Evolutionary conservation across 2,888 invertebrate genomes (phyloP).

Genomic region (Dichetophora obliterata): DNA sequence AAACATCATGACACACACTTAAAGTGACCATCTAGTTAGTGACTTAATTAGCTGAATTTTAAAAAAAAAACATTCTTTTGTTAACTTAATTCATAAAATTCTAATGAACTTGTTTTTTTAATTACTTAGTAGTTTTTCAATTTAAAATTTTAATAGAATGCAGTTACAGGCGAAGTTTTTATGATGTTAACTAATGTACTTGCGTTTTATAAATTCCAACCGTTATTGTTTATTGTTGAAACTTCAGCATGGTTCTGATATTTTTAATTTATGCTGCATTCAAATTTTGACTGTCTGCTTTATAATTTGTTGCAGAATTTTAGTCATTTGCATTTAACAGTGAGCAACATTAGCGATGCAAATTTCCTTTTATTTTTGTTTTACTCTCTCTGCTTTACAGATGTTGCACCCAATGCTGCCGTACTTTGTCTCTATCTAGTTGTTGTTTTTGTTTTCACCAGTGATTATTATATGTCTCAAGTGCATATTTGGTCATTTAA

Average conservation of each 20-base stretch:
- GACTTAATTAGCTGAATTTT: too few relatives aligned
- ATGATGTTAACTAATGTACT: neutral
- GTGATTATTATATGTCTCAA: conserved; percentile 32
- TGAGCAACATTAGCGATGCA: conserved; percentile 1
- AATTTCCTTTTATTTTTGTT: conserved; percentile 1
- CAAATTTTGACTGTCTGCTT: neutral
- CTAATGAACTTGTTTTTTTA: too few relatives aligned
- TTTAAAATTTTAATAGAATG: too few relatives aligned
- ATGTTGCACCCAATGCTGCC: neutral
- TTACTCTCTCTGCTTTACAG: neutral
- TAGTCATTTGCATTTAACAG: conserved; percentile 22
- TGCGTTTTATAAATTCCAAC: neutral
- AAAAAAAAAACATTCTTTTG: too few relatives aligned
- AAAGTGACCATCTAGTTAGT: too few relatives aligned
- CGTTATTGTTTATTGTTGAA: neutral
- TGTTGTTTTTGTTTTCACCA: neutral
- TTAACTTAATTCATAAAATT: too few relatives aligned
- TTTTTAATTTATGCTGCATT: neutral
- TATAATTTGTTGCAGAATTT: conserved; percentile 23
- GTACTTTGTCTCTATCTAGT: neutral
- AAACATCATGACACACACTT: too few relatives aligned
- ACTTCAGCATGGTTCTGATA: neutral
- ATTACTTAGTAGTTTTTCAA: too few relatives aligned
- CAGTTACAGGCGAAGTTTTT: too few relatives aligned
- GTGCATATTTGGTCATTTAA: conserved; percentile 29